Conservation (phyloP, 1,140 invertebrate genomes). For the Dendrolimus kikuchii region DNA sequence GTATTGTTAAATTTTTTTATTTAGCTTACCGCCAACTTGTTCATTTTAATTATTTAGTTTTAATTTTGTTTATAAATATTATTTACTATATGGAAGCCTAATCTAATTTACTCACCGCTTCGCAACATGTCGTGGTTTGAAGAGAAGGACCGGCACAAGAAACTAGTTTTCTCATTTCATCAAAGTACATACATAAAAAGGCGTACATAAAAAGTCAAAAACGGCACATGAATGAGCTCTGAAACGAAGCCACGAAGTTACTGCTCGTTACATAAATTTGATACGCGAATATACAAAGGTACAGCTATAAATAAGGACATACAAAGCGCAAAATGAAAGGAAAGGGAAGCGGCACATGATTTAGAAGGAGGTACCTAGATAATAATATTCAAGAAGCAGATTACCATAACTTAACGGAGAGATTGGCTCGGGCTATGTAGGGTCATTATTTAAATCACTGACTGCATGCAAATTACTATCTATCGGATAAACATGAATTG, state of each 20-base stretch:
- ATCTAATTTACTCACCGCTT: no score
- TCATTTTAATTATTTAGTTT: no score
- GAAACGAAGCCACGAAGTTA: not conserved
- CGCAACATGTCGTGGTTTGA: no score
- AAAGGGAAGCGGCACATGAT: slow-evolving; percentile 21
- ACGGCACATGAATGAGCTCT: slow-evolving; percentile 1
- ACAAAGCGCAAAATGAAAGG: slow-evolving; percentile 24
- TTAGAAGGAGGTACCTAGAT: slow-evolving; percentile 20
- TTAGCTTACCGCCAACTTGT: no score
- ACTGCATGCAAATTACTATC: slow-evolving; percentile 21
- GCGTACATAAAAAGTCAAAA: not conserved
- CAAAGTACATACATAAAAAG: slow-evolving; percentile 6
- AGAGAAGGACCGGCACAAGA: no score
- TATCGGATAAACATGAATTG: slow-evolving; percentile 24
- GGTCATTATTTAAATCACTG: slow-evolving; percentile 35
- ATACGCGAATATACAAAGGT: slow-evolving; percentile 18
- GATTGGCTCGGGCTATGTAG: slow-evolving; percentile 16
- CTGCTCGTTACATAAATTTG: slow-evolving; percentile 16
- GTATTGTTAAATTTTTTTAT: no score
- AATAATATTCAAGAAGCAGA: slow-evolving; percentile 26
- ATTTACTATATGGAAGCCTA: no score
- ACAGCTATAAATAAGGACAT: slow-evolving; percentile 22
- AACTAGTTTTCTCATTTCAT: slow-evolving; percentile 5
- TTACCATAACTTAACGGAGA: slow-evolving; percentile 28
- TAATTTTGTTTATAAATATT: no score